These are phyloP conservation scores for Tachina fera DNA, from an alignment of 2,888 invertebrate genomes.

Conservation along the genomic window DNA sequence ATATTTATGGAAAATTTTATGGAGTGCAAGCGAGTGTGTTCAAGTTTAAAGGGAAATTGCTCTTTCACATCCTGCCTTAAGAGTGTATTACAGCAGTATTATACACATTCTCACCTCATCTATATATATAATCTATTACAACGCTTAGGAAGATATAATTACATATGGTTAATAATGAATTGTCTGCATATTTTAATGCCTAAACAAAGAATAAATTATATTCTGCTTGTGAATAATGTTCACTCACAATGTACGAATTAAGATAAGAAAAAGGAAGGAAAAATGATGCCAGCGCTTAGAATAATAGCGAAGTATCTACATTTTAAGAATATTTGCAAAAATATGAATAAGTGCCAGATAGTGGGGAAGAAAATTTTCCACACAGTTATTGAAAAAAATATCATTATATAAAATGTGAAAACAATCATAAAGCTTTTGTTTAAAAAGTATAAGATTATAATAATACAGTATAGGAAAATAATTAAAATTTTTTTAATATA, in stretches of 20 bases:
- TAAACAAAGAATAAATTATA: conserved; percentile 32
- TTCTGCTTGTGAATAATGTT: conserved; percentile 16
- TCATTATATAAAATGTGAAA: too few species aligned
- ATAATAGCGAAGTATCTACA: background rate
- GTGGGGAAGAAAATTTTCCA: background rate
- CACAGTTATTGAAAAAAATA: too few species aligned
- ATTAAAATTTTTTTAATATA: too few species aligned
- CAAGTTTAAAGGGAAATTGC: conserved; percentile 17
- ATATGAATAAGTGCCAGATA: background rate
- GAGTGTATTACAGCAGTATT: background rate
- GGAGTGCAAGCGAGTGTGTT: conserved; percentile 13
- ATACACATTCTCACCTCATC: conserved; percentile 31
- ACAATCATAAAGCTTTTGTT: too few species aligned
- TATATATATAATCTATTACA: background rate
- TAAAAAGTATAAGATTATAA: too few species aligned
- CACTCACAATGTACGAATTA: background rate
- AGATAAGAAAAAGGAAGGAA: conserved; percentile 5
- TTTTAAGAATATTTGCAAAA: background rate
- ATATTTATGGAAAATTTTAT: background rate
- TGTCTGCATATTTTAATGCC: conserved; percentile 39
- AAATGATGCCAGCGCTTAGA: background rate
- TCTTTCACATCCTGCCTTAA: background rate
- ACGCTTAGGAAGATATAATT: background rate
- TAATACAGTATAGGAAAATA: too few species aligned
- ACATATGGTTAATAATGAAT: conserved; percentile 27